Evolutionary conservation across 1,140 invertebrate species (phyloP).

Genomic region (Varroa destructor): DNA sequence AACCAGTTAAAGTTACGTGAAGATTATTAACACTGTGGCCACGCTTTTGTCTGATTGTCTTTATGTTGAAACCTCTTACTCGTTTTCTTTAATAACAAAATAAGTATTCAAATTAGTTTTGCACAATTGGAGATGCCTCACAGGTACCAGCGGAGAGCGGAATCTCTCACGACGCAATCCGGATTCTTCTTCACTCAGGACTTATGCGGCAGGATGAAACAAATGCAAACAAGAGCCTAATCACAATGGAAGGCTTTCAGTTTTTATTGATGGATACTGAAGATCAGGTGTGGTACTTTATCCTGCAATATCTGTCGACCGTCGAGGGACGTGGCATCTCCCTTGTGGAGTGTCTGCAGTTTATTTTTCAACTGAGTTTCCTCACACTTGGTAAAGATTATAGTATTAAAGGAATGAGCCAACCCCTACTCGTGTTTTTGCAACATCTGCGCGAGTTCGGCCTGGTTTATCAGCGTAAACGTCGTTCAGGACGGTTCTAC

Average conservation of each 20-base stretch:
- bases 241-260: slow-evolving; percentile 84
- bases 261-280: slow-evolving; percentile 82
- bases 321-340: slow-evolving; percentile 65
- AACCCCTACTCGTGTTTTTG: slow-evolving; percentile 70
- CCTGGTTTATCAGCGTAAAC: slow-evolving; percentile 85
- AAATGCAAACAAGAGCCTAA: slow-evolving; percentile 64
- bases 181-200: slow-evolving; percentile 75
- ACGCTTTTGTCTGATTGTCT: no score
- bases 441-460: slow-evolving; percentile 94
- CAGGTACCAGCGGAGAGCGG: slow-evolving; percentile 58
- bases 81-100: no score
- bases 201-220: slow-evolving; percentile 67
- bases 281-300: slow-evolving; percentile 87
- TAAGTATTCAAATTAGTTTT: not conserved
- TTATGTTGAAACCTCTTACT: no score
- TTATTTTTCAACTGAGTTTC: slow-evolving; percentile 90
- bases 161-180: slow-evolving; percentile 79
- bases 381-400: slow-evolving; percentile 91
- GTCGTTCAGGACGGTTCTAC: slow-evolving; percentile 82
- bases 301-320: slow-evolving; percentile 85
- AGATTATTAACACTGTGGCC: no score
- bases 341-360: slow-evolving; percentile 77
- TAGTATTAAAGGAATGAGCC: slow-evolving; percentile 82
- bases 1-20: no score
- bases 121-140: not conserved